phyloP scores from a whole-genome alignment of 2,888 invertebrate genomes.

The Ryuthela nishihirai region DNA sequence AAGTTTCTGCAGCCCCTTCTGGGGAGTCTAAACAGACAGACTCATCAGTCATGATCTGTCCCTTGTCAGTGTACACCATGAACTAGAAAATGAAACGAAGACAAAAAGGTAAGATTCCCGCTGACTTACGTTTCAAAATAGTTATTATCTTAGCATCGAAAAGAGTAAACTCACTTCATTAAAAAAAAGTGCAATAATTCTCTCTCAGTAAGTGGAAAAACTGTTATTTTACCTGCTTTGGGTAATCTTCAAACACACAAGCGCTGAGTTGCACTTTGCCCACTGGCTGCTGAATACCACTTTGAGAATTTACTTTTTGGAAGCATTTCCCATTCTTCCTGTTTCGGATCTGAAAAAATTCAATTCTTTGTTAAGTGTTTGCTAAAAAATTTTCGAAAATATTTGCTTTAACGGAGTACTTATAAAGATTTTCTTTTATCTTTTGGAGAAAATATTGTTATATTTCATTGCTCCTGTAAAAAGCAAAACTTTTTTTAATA shows the following conservation, averaged over 20 bases:
- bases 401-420: not conserved
- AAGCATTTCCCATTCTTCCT: conserved; percentile 59
- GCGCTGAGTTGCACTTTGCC: conserved; percentile 64
- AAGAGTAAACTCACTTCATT: no score
- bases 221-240: conserved; percentile 68
- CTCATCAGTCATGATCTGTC: conserved; percentile 79
- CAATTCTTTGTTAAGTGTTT: not conserved
- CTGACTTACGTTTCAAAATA: no score
- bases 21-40: conserved; percentile 77
- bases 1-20: conserved; percentile 52
- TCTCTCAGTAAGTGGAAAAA: no score
- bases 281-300: conserved; percentile 62
- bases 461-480: no score
- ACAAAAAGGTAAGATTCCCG: no score
- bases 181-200: no score
- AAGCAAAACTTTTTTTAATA: no score
- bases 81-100: conserved; percentile 46
- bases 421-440: not conserved
- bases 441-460: not conserved
- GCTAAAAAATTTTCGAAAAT: not conserved
- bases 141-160: no score
- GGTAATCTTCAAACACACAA: conserved; percentile 58
- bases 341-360: conserved; percentile 56
- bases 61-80: conserved; percentile 47
- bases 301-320: conserved; percentile 60